Conservation (phyloP, 2,113 vertebrate species). For the Indri indri region DNA sequence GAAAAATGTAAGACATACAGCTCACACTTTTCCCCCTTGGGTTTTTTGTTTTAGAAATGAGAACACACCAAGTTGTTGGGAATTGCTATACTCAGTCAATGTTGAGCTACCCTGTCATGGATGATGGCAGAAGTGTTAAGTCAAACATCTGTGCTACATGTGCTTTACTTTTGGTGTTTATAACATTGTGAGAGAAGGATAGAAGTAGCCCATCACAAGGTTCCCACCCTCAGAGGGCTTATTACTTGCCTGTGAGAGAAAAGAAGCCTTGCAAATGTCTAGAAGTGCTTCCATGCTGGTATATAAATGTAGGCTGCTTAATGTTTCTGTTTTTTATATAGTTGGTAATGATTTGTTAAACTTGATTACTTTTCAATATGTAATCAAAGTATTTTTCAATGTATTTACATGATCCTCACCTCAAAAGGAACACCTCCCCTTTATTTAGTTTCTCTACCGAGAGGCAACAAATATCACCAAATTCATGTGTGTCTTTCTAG, state of each 20-base stretch:
- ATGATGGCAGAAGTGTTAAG: not conserved
- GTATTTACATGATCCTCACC: not conserved
- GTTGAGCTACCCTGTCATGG: not conserved
- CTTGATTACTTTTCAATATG: not conserved
- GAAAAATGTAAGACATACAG: not conserved
- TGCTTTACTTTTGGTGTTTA: not conserved
- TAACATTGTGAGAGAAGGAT: not conserved
- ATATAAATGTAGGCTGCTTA: not conserved
- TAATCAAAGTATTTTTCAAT: not conserved
- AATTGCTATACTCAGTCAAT: not conserved
- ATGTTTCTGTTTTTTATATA: not conserved
- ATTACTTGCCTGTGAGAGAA: not conserved
- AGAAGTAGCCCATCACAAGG: not conserved
- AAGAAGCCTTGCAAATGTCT: not conserved
- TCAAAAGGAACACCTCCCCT: not conserved
- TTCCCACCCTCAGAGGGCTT: not conserved
- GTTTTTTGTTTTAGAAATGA: not conserved
- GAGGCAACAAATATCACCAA: not conserved
- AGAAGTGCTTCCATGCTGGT: not conserved
- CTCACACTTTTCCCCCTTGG: not conserved
- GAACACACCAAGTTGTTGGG: not conserved
- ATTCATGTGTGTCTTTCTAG: not conserved
- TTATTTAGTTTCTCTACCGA: not conserved
- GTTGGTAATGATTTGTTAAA: constrained; percentile 20
- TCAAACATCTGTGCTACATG: constrained; percentile 3